phyloP scores from a whole-genome alignment of 2,797 vertebrate genomes.

The Cuniculus paca region DNA sequence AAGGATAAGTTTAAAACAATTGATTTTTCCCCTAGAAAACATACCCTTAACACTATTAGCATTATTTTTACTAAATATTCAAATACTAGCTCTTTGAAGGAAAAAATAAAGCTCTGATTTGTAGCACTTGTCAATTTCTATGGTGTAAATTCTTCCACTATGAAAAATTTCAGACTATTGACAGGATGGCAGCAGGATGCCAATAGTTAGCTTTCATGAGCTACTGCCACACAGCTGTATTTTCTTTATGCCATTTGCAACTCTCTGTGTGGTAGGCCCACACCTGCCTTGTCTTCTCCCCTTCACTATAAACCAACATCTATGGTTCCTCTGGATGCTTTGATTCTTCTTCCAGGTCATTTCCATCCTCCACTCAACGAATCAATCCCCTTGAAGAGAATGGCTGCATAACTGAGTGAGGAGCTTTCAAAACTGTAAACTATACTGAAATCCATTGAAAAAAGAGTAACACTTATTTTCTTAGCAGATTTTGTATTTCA shows the following conservation, averaged over 20 bases:
- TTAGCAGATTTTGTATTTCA: neutral
- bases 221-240: neutral
- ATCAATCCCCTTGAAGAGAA: neutral
- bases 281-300: neutral
- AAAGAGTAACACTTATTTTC: slow-evolving; percentile 6
- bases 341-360: neutral
- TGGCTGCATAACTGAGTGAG: neutral
- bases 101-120: neutral
- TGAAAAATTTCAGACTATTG: slow-evolving; percentile 1
- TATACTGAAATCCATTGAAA: neutral
- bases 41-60: neutral
- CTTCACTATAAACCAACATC: neutral
- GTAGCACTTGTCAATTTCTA: neutral
- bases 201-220: neutral
- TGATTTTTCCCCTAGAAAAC: slow-evolving; percentile 31
- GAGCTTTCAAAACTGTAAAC: slow-evolving; percentile 26
- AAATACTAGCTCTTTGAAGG: neutral
- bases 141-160: neutral
- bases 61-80: neutral
- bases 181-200: neutral
- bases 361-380: neutral
- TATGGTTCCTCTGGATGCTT: slow-evolving; percentile 19
- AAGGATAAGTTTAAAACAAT: neutral
- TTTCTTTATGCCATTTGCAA: neutral
- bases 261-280: neutral